Percentiles rank a stretch among this genome's conserved stretches.
Evolutionary conservation across 2,888 invertebrate species (phyloP).

Genomic region (Pandemis heparana): DNA sequence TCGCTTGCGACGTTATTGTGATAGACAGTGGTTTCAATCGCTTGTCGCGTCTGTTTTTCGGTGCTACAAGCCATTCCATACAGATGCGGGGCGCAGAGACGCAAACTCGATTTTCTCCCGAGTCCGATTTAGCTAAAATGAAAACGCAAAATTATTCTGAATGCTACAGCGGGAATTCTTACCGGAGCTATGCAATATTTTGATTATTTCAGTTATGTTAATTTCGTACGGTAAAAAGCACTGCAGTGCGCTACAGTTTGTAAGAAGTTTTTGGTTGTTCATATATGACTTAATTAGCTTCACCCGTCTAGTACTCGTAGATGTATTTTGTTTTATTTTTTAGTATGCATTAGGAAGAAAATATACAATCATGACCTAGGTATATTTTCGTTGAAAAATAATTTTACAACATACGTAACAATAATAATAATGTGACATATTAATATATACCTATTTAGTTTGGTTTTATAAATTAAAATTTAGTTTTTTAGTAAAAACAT

Average conservation of each 20-base stretch:
- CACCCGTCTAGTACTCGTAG: no score
- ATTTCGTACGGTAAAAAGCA: constrained; percentile 19
- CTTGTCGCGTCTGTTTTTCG: constrained; percentile 75
- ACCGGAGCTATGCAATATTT: constrained; percentile 27
- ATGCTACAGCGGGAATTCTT: constrained; percentile 37
- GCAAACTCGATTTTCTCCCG: constrained; percentile 73
- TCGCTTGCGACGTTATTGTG: constrained; percentile 64
- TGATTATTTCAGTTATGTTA: constrained; percentile 17
- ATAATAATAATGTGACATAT: no score
- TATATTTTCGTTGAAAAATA: no score
- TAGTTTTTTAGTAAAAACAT: no score
- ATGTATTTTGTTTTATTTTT: no score
- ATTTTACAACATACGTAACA: no score
- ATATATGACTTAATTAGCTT: no score
- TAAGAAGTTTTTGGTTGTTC: background rate
- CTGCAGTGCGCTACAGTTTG: background rate
- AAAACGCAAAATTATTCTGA: constrained; percentile 58
- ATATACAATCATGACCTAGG: no score
- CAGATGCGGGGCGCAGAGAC: constrained; percentile 72
- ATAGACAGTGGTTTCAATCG: constrained; percentile 72
- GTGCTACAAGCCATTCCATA: constrained; percentile 74
- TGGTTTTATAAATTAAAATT: no score
- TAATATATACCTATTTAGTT: no score
- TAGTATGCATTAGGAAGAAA: no score
- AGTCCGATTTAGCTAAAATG: constrained; percentile 68